Conservation (phyloP, 2,888 invertebrate species). For the Sphaerophoria rueppellii region DNA sequence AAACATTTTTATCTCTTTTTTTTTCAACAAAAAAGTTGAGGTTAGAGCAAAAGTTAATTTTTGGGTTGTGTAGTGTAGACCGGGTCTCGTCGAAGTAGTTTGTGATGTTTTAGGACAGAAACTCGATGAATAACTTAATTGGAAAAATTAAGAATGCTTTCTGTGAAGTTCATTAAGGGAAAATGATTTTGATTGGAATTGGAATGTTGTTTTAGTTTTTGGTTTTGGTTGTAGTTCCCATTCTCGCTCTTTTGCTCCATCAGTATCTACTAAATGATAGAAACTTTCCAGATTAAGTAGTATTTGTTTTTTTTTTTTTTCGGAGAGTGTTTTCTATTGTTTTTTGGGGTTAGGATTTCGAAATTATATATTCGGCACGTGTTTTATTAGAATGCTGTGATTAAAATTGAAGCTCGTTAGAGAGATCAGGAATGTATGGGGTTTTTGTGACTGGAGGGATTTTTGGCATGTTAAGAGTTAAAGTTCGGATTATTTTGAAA, state of each 20-base stretch:
- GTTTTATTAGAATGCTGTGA: slow-evolving; percentile 35
- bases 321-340: neutral
- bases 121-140: slow-evolving; percentile 56
- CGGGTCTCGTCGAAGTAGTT: neutral
- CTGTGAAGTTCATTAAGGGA: slow-evolving; percentile 45
- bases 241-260: neutral
- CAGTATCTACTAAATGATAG: neutral
- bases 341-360: slow-evolving; percentile 10
- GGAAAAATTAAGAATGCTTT: slow-evolving; percentile 55
- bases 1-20: neutral
- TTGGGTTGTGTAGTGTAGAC: slow-evolving; percentile 14
- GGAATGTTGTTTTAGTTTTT: slow-evolving; percentile 11
- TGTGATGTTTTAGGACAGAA: slow-evolving; percentile 1
- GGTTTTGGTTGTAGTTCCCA: neutral
- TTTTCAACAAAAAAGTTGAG: too few species aligned
- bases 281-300: slow-evolving; percentile 26
- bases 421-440: neutral
- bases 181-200: slow-evolving; percentile 33
- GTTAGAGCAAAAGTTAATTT: slow-evolving; percentile 53
- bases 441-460: neutral
- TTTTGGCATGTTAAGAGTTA: neutral
- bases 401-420: slow-evolving; percentile 23
- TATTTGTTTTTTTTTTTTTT: slow-evolving; percentile 14
- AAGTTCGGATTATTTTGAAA: too few species aligned
- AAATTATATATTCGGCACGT: slow-evolving; percentile 32